Base-by-base conservation (phyloP, 1,140 invertebrate genomes). In the Caenorhabditis latens region DNA sequence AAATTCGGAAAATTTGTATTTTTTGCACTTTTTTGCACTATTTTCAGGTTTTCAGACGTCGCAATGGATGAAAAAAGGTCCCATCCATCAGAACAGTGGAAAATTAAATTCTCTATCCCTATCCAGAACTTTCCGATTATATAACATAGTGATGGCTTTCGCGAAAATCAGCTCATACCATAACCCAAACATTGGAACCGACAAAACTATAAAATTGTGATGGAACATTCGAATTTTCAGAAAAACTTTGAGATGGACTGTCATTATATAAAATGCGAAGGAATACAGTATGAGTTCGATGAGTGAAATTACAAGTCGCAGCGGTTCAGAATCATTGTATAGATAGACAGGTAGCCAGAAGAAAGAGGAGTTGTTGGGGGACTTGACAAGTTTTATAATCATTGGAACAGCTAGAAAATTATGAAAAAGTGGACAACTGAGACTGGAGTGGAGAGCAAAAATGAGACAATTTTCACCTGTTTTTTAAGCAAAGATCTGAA, bases 161-260 rank as follows among this genome's bases (percentile, higher is more conserved):
- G 21, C 61, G 14, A 63, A 32, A 63, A 63, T 63, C 21, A 40
- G 8, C 19, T 63, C 61, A 40, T 63, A 63, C 61, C 61, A 63
- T 32, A 63, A 40, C 14, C 61, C 61, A 40, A 63, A 63, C 61
- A 63, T 63, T 32, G 61, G 61, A 32, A 32, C 14, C 14, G 61
- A 63, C 32, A 63, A 63, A 63, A 63, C 32, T 7, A 63, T 63
- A 63, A 63, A 63, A 63, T 63, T 63, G 6, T 63, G 32, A 63
- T 63, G 61, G 32, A 63, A 63, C 61, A 63, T 32, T 63, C 32
- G 61, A 9, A 63, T 63, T 63, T 63, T 63, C 7, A 63, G 61
- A 40, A 32, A 63, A 24, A 32, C 24, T 24, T 19, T 11, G 0
- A 63, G 61, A 40, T 40, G 32, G 32, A 63, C 61, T 4, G 7